phyloP scores from a whole-genome alignment of 2,113 vertebrate species.

The Nesoenas mayeri region DNA sequence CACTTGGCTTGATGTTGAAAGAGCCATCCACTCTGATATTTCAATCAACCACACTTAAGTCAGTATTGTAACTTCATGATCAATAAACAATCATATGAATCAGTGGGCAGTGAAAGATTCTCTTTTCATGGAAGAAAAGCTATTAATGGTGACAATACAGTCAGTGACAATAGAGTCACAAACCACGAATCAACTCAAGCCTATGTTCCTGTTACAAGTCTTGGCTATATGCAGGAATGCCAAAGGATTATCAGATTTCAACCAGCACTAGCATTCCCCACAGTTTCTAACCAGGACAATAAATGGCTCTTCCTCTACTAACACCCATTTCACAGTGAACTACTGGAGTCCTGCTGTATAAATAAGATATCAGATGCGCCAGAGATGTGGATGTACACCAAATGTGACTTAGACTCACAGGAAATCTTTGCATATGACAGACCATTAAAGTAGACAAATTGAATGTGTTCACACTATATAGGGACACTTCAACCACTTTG shows the following conservation, averaged over 20 bases:
- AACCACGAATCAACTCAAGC: not conserved
- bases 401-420: not conserved
- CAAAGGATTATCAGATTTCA: not conserved
- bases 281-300: not conserved
- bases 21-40: not conserved
- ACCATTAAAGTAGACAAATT: not conserved
- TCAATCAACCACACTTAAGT: not conserved
- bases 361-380: not conserved
- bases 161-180: not conserved
- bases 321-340: not conserved
- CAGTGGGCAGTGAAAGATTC: not conserved
- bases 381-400: not conserved
- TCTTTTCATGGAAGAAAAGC: slow-evolving; percentile 11
- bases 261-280: not conserved
- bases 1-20: not conserved
- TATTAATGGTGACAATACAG: not conserved
- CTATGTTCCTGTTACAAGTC: not conserved
- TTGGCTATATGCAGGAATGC: not conserved
- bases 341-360: not conserved
- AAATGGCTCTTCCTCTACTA: not conserved
- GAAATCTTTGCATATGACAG: not conserved
- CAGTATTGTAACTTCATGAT: not conserved
- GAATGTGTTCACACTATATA: not conserved
- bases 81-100: slow-evolving; percentile 35
- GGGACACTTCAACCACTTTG: not conserved